These are phyloP conservation scores for Myiopsitta monachus DNA, from an alignment of 2,113 vertebrate genomes.

Conservation along the genomic window DNA sequence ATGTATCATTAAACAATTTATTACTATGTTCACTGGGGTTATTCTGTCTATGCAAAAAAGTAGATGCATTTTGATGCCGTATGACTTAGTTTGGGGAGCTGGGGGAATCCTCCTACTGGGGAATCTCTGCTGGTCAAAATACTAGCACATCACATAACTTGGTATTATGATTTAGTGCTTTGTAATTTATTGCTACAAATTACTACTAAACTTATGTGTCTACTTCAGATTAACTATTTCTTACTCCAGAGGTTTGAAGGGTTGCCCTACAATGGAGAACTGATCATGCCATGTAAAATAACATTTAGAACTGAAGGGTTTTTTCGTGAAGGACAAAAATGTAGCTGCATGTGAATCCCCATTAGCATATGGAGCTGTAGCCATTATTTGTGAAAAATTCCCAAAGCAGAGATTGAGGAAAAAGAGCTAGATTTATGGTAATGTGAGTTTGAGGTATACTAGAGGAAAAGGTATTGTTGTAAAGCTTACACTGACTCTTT, in stretches of 20 bases:
- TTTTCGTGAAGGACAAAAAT: neutral
- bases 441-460: neutral
- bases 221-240: neutral
- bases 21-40: neutral
- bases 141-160: neutral
- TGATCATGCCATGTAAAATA: neutral
- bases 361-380: neutral
- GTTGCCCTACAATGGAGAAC: neutral
- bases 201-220: neutral
- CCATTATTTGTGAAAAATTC: neutral
- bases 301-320: neutral
- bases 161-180: neutral
- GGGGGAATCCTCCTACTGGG: accelerated
- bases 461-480: neutral
- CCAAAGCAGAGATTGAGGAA: neutral
- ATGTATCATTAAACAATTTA: neutral
- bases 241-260: neutral
- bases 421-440: neutral
- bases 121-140: neutral
- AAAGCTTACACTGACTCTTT: neutral
- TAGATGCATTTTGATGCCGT: neutral
- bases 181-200: neutral
- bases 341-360: accelerated
- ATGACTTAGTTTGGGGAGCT: neutral
- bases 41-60: neutral